phyloP scores from a whole-genome alignment of 1,140 invertebrate species.

The Amphibalanus amphitrite region DNA sequence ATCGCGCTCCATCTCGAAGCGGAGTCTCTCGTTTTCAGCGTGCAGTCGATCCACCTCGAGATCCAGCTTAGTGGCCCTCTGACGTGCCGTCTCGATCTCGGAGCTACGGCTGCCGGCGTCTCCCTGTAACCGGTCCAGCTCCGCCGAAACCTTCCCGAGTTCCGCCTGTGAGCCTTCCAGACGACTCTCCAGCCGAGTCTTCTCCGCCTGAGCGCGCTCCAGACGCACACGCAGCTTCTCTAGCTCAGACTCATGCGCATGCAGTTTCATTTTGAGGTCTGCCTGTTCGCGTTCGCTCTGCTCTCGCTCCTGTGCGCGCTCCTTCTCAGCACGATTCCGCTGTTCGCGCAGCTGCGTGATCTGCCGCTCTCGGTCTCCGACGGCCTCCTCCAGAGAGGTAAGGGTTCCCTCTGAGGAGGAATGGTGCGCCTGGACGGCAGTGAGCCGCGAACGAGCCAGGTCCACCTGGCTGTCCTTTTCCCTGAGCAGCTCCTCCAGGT shows the following conservation, averaged over 20 bases:
- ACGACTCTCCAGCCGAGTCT: slow-evolving; percentile 74
- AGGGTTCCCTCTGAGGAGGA: slow-evolving; percentile 80
- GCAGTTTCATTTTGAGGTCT: slow-evolving; percentile 79
- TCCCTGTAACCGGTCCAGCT: slow-evolving; percentile 71
- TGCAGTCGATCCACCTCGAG: slow-evolving; percentile 63
- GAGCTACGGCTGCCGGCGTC: slow-evolving; percentile 75
- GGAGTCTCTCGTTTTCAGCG: slow-evolving; percentile 34
- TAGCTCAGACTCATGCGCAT: slow-evolving; percentile 37
- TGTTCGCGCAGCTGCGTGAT: slow-evolving; percentile 80
- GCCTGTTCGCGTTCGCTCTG: slow-evolving; percentile 81
- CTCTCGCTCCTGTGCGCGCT: slow-evolving; percentile 84
- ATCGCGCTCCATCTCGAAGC: slow-evolving; percentile 60
- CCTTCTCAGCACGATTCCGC: slow-evolving; percentile 84
- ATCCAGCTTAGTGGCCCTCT: slow-evolving; percentile 60
- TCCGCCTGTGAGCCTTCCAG: slow-evolving; percentile 81
- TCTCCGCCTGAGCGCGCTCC: slow-evolving; percentile 70
- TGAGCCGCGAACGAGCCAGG: slow-evolving; percentile 62
- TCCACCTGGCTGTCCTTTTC: slow-evolving; percentile 97
- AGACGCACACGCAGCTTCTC: slow-evolving; percentile 70
- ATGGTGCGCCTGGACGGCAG: slow-evolving; percentile 69
- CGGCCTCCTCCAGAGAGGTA: slow-evolving; percentile 82
- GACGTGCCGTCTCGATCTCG: slow-evolving; percentile 76
- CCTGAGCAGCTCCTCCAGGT: slow-evolving; percentile 85
- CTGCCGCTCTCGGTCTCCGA: slow-evolving; percentile 92
- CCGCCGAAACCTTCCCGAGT: slow-evolving; percentile 79